These are phyloP conservation scores for Philantomba maxwellii DNA, from an alignment of 2,113 vertebrate species.

Conservation along the genomic window DNA sequence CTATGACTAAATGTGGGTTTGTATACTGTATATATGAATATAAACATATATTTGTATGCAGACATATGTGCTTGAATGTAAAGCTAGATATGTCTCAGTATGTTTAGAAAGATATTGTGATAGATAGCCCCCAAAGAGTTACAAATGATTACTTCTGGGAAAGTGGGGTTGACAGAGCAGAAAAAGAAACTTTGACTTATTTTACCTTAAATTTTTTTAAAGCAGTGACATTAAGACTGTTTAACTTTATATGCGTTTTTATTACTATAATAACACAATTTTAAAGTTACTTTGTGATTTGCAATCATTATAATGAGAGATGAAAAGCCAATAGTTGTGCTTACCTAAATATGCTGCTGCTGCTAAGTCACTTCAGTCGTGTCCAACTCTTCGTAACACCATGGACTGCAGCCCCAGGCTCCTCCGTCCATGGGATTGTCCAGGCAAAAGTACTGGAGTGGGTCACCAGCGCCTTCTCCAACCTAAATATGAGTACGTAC, in stretches of 20 bases:
- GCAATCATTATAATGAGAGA: background rate
- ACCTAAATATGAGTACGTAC: background rate
- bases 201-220: background rate
- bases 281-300: background rate
- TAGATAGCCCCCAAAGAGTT: background rate
- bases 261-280: background rate
- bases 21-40: background rate
- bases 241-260: background rate
- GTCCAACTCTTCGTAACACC: too few species aligned
- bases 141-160: background rate
- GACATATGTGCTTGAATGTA: background rate
- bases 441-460: too few species aligned
- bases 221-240: background rate
- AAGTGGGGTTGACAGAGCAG: background rate
- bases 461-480: too few species aligned
- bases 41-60: background rate
- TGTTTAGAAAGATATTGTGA: background rate
- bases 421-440: too few species aligned
- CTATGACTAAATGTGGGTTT: background rate
- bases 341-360: background rate
- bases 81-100: background rate
- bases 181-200: background rate
- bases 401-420: too few species aligned
- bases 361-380: too few species aligned
- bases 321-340: background rate